These are phyloP conservation scores for Campoletis sonorensis DNA, from an alignment of 1,140 invertebrate species.

Conservation along the genomic window DNA sequence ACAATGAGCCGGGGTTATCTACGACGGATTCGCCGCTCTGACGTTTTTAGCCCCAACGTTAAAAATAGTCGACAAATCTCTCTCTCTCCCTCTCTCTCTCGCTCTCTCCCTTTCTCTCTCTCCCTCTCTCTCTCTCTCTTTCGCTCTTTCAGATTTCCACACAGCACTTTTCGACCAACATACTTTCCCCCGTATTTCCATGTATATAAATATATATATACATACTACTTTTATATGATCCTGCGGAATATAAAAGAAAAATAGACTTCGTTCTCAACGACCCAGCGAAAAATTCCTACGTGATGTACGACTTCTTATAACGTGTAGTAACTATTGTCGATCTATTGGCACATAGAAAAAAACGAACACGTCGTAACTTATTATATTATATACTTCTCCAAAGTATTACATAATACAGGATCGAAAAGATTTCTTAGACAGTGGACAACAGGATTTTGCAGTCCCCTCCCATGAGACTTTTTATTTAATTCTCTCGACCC, in stretches of 20 bases:
- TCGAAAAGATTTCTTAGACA: slow-evolving; percentile 53
- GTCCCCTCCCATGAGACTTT: slow-evolving; percentile 1
- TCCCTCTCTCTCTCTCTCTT: slow-evolving; percentile 7
- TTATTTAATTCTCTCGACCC: neutral
- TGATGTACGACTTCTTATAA: slow-evolving; percentile 49
- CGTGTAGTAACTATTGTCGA: slow-evolving; percentile 22
- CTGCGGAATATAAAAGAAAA: slow-evolving; percentile 45
- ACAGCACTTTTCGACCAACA: neutral
- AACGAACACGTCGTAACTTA: slow-evolving; percentile 30
- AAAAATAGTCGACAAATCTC: slow-evolving; percentile 22
- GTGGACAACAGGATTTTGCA: slow-evolving; percentile 50
- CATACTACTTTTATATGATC: slow-evolving; percentile 24
- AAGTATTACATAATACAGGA: slow-evolving; percentile 15
- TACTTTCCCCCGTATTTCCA: neutral
- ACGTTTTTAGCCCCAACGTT: slow-evolving; percentile 27
- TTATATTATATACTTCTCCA: slow-evolving; percentile 19
- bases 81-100: slow-evolving; percentile 2
- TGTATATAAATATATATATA: too few relatives aligned
- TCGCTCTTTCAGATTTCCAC: neutral
- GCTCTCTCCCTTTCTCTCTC: slow-evolving; percentile 2
- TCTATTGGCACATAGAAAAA: slow-evolving; percentile 46
- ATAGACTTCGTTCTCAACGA: slow-evolving; percentile 53
- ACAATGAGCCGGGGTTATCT: slow-evolving; percentile 59
- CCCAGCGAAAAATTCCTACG: slow-evolving; percentile 39
- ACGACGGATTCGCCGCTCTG: slow-evolving; percentile 49